Base-by-base conservation (phyloP, 2,797 vertebrate genomes). In the Taenioides sp. region DNA sequence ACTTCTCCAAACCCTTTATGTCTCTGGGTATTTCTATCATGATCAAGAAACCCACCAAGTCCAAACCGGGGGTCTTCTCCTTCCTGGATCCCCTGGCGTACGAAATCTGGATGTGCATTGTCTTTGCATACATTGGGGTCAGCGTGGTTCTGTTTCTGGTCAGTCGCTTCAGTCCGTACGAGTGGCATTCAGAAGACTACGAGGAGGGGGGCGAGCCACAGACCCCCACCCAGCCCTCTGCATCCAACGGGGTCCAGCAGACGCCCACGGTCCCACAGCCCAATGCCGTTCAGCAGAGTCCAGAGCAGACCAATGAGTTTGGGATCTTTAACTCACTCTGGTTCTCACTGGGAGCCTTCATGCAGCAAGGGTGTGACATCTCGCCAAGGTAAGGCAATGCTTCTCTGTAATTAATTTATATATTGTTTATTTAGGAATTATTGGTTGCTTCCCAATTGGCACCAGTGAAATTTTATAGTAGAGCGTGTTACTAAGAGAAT, bases 31-130 rank as follows among this genome's bases (percentile, higher is more conserved):
- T 99, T 85, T 99, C 98, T 84, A 99, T 99, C 80, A 99, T 99
- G 98, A 99, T 99, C 82, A 99, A 99, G 92, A 99, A 99, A 84
- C 98, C 98, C 65, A 97, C 96, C 75, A 99, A 99, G 88, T 99
- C 98, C 86, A 99, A 99, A 84, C 98, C 98, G 0, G 98, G 98
- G 1, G 98, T 99, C 40, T 99, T 99, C 86, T 99, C 98, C 25
- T 99, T 99, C 91, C 94, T 99, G 86, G 98, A 99, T 87, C 98
- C 98, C 0, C 90, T 99, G 92, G 98, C 98, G 58, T 99, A 99
- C 0, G 98, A 99, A 90, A 99, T 99, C 85, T 99, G 98, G 98
- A 99, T 99, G 98, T 99, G 98, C 89, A 99, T 99, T 1, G 98
- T 99, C 72, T 99, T 99, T 62, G 98, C 98, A 88, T 99, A 99